These are phyloP conservation scores for Lagopus leucura DNA, from an alignment of 2,113 vertebrate genomes.

Conservation along the genomic window DNA sequence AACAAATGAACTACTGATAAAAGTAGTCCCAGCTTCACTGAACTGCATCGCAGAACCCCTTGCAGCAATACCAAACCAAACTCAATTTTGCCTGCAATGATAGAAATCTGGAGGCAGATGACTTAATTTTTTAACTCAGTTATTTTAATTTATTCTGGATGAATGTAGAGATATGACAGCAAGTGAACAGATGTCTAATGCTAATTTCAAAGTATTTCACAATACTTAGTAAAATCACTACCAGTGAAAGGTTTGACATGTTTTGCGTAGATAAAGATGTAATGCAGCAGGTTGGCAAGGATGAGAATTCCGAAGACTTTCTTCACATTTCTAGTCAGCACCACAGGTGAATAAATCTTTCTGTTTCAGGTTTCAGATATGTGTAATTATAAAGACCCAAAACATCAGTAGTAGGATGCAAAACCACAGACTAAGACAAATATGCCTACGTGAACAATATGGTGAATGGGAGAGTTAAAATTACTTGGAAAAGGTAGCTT, in stretches of 20 bases:
- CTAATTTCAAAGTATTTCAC: constrained; percentile 31
- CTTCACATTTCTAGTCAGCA: background rate
- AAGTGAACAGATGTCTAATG: constrained; percentile 13
- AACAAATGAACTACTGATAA: background rate
- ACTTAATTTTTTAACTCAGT: background rate
- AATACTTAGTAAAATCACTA: constrained; percentile 9
- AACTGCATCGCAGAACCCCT: background rate
- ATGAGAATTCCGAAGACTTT: background rate
- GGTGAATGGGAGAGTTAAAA: background rate
- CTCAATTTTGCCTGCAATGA: background rate
- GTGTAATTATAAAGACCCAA: background rate
- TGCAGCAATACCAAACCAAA: background rate
- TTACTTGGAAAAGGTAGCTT: background rate
- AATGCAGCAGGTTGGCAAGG: background rate
- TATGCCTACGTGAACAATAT: background rate
- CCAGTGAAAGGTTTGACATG: constrained; percentile 15
- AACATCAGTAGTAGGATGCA: background rate
- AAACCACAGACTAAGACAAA: background rate
- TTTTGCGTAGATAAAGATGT: background rate
- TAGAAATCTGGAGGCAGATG: background rate
- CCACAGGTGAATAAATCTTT: background rate
- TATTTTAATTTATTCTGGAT: background rate
- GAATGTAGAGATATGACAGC: background rate
- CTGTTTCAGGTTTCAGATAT: background rate
- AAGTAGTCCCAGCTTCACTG: background rate